Base-by-base conservation (phyloP, 2,888 invertebrate species). In the Eumerus sabulonum region DNA sequence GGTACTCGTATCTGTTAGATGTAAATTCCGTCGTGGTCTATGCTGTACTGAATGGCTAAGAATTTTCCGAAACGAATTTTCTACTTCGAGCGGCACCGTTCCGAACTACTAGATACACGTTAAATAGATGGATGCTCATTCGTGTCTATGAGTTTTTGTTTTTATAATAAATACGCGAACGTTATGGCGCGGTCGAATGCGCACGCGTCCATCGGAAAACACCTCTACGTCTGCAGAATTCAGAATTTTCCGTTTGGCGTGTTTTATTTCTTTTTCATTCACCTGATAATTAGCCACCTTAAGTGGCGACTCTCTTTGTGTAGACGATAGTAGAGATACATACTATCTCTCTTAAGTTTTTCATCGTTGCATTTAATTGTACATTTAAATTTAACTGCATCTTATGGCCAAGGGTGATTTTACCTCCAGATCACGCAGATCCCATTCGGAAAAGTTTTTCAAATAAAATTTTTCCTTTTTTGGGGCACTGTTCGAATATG, bases 21-120 rank as follows among this genome's bases (percentile, higher is more conserved):
- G 83, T 82, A 73, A 82, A 71, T 79, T 81, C 74, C 76, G 56
- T 72, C 83, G 82, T 82, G 82, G 82, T 82, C 83, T 82, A 76
- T 77, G 83, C 82, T 84, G 82, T 82, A 84, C 83, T 84, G 81
- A 84, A 40, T 40, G 27, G 27, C 27, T 27, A 7, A 82, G 48
- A 63, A 50, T 67, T 72, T 76, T 66, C 47, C 27, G 18, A 60
- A 76, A 71, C 36, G 17, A 66, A 66, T 70, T 79, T 79, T 68
- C 54, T 60, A 53, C 72, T 79, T 59, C 54, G 63, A 64, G 64
- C 68, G 68, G 42, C 38, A 63, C 53, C 74, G 68, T 74, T 79
- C 79, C 74, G 79, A 79, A 70, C 79, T 79, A 70, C 54, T 79
- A 70, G 79, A 53, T 79, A 70, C 64, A 60, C 56, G 63, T 50